Evolutionary conservation across 2,888 invertebrate genomes (phyloP).

Genomic region (Meghimatium bilineatum): DNA sequence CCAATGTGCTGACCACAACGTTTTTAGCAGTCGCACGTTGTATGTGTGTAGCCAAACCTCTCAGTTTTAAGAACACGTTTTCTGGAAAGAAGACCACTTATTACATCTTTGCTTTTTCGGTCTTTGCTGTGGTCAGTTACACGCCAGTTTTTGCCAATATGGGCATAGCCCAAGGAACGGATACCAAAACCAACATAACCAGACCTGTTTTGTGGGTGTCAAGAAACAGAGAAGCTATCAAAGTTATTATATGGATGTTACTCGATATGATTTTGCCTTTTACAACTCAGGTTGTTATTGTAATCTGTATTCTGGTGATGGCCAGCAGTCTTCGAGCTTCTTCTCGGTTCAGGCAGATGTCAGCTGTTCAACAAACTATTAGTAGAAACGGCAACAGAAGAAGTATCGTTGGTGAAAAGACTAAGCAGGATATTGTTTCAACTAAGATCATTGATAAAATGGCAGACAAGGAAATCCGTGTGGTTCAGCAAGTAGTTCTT

Average conservation of each 20-base stretch:
- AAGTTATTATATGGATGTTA: not conserved
- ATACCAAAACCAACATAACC: not conserved
- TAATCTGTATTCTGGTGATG: slow-evolving; percentile 26
- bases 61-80: slow-evolving; percentile 19
- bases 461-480: not conserved
- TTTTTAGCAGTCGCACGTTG: slow-evolving; percentile 39
- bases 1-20: slow-evolving; percentile 1
- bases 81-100: not conserved
- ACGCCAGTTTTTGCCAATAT: slow-evolving; percentile 7
- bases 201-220: not conserved
- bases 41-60: slow-evolving; percentile 31
- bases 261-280: not conserved
- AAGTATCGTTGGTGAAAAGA: not conserved
- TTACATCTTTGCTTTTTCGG: not conserved
- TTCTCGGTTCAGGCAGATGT: not conserved
- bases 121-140: slow-evolving; percentile 5
- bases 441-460: not conserved
- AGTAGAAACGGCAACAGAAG: not conserved
- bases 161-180: not conserved
- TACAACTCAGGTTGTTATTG: not conserved
- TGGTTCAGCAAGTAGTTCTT: slow-evolving; percentile 22
- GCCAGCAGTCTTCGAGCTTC: slow-evolving; percentile 13
- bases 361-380: not conserved
- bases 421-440: not conserved
- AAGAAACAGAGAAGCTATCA: not conserved